phyloP scores from a whole-genome alignment of 2,113 vertebrate species.

The Procavia capensis region DNA sequence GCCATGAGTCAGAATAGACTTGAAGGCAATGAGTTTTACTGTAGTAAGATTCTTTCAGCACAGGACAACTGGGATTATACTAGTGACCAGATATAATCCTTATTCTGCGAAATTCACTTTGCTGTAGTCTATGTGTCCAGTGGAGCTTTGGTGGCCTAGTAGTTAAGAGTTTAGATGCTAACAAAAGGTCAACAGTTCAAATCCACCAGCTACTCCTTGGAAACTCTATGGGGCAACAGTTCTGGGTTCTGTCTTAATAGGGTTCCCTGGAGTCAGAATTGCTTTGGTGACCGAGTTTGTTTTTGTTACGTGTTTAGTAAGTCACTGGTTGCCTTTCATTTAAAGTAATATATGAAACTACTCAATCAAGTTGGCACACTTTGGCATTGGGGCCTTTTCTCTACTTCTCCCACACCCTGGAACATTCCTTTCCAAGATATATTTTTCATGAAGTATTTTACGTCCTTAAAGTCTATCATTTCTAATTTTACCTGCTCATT shows the following conservation, averaged over 20 bases:
- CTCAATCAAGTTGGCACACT: neutral
- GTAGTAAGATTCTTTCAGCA: neutral
- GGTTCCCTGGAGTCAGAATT: too few relatives aligned
- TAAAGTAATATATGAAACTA: neutral
- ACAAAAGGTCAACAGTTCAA: too few relatives aligned
- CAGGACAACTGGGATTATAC: neutral
- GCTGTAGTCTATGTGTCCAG: neutral
- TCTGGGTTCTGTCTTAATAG: too few relatives aligned
- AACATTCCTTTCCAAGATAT: neutral
- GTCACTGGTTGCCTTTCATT: neutral
- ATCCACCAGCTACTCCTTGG: too few relatives aligned
- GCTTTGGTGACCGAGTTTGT: too few relatives aligned
- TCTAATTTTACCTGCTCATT: neutral
- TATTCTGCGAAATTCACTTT: neutral
- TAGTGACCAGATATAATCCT: neutral
- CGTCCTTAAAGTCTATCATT: neutral
- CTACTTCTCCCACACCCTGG: neutral
- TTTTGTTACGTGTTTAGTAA: neutral
- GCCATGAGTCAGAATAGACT: too few relatives aligned
- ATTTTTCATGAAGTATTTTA: neutral
- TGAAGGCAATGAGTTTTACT: too few relatives aligned
- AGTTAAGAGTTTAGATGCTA: too few relatives aligned
- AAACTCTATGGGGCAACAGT: too few relatives aligned
- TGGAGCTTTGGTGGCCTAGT: neutral
- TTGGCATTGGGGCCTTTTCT: neutral